phyloP scores from a whole-genome alignment of 2,113 vertebrate genomes.

The Xerus inauris region DNA sequence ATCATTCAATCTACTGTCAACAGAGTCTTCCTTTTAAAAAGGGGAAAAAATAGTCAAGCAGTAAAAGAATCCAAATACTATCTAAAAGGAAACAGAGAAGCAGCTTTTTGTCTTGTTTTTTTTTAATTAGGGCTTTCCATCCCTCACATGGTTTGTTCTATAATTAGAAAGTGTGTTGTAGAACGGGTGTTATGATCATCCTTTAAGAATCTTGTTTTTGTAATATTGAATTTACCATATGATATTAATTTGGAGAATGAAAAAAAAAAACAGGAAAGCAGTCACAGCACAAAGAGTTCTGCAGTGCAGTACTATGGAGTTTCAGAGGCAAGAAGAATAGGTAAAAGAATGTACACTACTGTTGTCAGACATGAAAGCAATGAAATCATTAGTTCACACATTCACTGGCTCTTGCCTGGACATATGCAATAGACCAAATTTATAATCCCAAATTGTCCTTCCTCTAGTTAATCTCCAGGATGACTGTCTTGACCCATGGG shows the following conservation, averaged over 20 bases:
- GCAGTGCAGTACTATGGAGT: neutral
- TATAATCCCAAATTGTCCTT: neutral
- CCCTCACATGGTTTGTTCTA: conserved; percentile 61
- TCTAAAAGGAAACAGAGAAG: conserved; percentile 63
- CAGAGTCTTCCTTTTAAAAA: conserved; percentile 35
- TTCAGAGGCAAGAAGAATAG: neutral
- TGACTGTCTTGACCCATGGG: neutral
- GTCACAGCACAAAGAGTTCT: conserved; percentile 56
- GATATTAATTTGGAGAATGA: conserved; percentile 76
- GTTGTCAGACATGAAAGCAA: conserved; percentile 32
- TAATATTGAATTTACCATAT: conserved; percentile 73
- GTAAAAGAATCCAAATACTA: conserved; percentile 64
- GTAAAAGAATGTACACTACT: neutral
- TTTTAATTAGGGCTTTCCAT: conserved; percentile 47
- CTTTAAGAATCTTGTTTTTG: conserved; percentile 79
- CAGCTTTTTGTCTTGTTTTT: conserved; percentile 53
- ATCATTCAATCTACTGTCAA: conserved; percentile 65
- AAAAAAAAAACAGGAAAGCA: conserved; percentile 66
- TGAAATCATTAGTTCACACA: neutral
- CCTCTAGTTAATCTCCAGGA: conserved; percentile 10
- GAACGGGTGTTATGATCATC: conserved; percentile 69
- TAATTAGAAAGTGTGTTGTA: conserved; percentile 73
- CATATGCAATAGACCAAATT: neutral
- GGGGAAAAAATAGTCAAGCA: neutral
- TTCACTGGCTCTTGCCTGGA: neutral